A percentile compares a stretch with the other conserved stretches of the same genome.
Evolutionary conservation across 2,113 vertebrate species (phyloP).

Genomic region (Nycticebus coucang): DNA sequence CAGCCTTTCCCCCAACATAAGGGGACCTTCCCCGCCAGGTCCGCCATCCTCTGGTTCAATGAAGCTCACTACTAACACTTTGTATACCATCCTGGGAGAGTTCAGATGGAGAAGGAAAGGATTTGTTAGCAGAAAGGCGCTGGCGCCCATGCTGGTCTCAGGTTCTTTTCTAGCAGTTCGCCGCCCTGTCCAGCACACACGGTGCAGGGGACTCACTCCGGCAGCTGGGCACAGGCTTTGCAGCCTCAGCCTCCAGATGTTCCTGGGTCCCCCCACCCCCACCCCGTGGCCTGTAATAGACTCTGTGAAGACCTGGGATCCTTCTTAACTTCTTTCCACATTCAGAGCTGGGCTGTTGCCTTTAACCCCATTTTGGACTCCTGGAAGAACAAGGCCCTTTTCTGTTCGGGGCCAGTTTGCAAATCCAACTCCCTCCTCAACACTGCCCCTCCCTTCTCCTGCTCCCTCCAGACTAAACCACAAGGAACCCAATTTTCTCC

Average conservation of each 20-base stretch:
- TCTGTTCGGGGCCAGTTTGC: not conserved
- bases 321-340: constrained; percentile 13
- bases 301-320: not conserved
- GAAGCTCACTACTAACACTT: not conserved
- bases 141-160: not conserved
- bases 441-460: not conserved
- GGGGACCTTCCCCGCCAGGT: not conserved
- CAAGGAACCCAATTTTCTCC: not conserved
- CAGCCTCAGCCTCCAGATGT: constrained; percentile 60
- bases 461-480: not conserved
- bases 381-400: constrained; percentile 36
- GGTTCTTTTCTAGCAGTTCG: not conserved
- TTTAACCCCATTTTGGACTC: not conserved
- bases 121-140: not conserved
- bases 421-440: not conserved
- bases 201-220: not conserved
- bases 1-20: not conserved
- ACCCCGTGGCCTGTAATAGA: not conserved
- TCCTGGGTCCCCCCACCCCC: not conserved
- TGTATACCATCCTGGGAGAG: not conserved
- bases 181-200: not conserved
- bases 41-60: not conserved
- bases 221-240: constrained; percentile 19
- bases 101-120: not conserved
- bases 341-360: not conserved